Conservation (phyloP, 2,888 invertebrate species). For the Xiphydria camelus region DNA sequence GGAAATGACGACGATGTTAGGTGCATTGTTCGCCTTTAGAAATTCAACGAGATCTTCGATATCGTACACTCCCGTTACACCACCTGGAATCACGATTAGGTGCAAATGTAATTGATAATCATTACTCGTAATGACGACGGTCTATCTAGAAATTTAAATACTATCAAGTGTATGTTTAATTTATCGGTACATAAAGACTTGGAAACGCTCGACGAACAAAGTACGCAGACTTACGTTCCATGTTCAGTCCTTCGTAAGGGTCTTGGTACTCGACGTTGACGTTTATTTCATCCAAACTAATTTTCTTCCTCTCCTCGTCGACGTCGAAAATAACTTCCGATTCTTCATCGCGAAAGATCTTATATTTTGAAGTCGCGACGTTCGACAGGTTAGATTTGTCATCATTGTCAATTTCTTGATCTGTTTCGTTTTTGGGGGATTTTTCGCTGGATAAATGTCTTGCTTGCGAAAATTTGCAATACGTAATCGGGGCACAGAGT, state of each 20-base stretch:
- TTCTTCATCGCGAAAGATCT: slow-evolving; percentile 73
- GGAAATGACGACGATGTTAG: slow-evolving; percentile 78
- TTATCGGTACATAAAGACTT: neutral
- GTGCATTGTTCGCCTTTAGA: slow-evolving; percentile 75
- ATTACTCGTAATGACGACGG: no score
- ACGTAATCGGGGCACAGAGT: no score
- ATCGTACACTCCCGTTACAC: slow-evolving; percentile 82
- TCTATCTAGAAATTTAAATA: no score
- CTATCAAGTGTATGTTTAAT: no score
- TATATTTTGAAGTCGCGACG: slow-evolving; percentile 66
- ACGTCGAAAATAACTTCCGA: slow-evolving; percentile 73
- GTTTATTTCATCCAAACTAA: slow-evolving; percentile 42
- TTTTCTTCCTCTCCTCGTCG: slow-evolving; percentile 65
- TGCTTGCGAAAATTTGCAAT: no score
- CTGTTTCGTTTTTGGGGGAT: slow-evolving; percentile 6
- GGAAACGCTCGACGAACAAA: slow-evolving; percentile 1
- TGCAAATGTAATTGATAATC: no score
- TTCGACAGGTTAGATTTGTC: slow-evolving; percentile 40
- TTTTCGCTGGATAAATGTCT: slow-evolving; percentile 26
- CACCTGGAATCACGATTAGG: no score
- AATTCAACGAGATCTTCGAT: slow-evolving; percentile 81
- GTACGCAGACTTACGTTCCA: slow-evolving; percentile 62
- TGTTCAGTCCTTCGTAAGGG: slow-evolving; percentile 67
- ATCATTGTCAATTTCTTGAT: slow-evolving; percentile 16
- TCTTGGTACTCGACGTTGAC: slow-evolving; percentile 58